Base-by-base conservation (phyloP, 2,797 vertebrate genomes). In the Fringilla coelebs region DNA sequence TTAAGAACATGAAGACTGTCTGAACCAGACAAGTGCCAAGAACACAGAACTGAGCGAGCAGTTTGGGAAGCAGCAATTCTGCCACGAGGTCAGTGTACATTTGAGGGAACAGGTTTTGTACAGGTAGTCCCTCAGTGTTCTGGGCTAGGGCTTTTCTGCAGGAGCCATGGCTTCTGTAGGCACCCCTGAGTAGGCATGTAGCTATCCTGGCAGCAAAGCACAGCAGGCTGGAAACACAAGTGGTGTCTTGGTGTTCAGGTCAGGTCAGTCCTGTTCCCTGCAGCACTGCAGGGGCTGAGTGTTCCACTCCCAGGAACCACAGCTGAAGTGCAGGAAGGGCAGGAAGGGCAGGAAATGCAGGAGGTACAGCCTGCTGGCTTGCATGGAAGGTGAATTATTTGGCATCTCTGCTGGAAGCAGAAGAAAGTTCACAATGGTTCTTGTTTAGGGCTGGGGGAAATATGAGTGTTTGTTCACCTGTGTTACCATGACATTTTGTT, bases 331-430 rank as follows among this genome's bases (percentile, higher is more conserved):
- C 57, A 40, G 81, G 52, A 78, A n/a, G n/a, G n/a, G n/a, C n/a
- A n/a, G n/a, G n/a, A 78, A 36, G 63, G 0, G 0, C 32, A 87
- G 40, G 49, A 77, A 55, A 74, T 0, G 0, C 32, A 87, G n/a
- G 43, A 77, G 52, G 72, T 0, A 0, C 28, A 86, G 38, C 25
- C 36, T 41, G 75, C 29, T 34, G 49, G 34, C 29, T 52, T 51
- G 25, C 31, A 18, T 1, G 4, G 63, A 38, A 63, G 54, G 49
- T 17, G 17, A 21, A 43, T 55, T 79, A 38, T 85, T 76, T 80
- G 65, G 28, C 26, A 2, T 31, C 31, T 67, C 66, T 58, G 66
- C 82, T 75, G 40, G 49, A 80, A 83, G 58, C 36, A 78, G 65
- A 83, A 83, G 31, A 18, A 65, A 40, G 46, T 21, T 77, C 38